Evolutionary conservation across 2,888 invertebrate genomes (phyloP).

Genomic region (Diarsia dahlii): DNA sequence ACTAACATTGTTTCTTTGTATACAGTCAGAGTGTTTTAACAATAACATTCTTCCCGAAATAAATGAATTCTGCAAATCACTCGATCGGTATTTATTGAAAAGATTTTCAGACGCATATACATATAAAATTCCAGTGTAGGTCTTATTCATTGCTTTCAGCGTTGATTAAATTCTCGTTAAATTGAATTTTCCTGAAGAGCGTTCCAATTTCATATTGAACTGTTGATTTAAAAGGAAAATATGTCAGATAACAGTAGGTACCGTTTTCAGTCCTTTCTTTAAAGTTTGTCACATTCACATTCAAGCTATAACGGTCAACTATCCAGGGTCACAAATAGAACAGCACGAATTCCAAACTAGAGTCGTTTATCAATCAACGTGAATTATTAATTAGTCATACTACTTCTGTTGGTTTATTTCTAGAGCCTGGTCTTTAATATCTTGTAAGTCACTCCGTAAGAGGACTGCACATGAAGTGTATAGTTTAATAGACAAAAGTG

Average conservation of each 20-base stretch:
- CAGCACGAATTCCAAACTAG: slow-evolving; percentile 48
- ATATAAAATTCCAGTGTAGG: slow-evolving; percentile 13
- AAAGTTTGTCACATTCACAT: slow-evolving; percentile 9
- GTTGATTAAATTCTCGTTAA: slow-evolving; percentile 16
- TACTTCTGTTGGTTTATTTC: slow-evolving; percentile 30
- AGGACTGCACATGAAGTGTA: neutral
- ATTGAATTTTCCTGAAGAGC: neutral
- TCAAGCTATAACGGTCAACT: neutral
- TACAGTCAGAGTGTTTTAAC: slow-evolving; percentile 11
- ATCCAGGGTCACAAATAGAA: slow-evolving; percentile 50
- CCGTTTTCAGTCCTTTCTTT: slow-evolving; percentile 5
- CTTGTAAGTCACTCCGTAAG: neutral
- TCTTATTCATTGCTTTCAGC: slow-evolving; percentile 1
- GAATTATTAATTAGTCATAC: slow-evolving; percentile 49
- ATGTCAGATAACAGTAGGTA: neutral
- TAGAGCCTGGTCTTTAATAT: slow-evolving; percentile 11
- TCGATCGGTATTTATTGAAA: neutral
- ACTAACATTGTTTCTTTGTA: slow-evolving; percentile 30
- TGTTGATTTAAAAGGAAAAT: neutral
- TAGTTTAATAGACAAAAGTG: slow-evolving; percentile 3
- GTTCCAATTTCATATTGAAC: neutral
- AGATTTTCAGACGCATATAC: neutral
- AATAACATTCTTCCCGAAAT: slow-evolving; percentile 13
- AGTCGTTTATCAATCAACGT: slow-evolving; percentile 40
- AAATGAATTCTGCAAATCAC: neutral